These are phyloP conservation scores for Dipus sagitta DNA, from an alignment of 2,797 vertebrate genomes.

Conservation along the genomic window DNA sequence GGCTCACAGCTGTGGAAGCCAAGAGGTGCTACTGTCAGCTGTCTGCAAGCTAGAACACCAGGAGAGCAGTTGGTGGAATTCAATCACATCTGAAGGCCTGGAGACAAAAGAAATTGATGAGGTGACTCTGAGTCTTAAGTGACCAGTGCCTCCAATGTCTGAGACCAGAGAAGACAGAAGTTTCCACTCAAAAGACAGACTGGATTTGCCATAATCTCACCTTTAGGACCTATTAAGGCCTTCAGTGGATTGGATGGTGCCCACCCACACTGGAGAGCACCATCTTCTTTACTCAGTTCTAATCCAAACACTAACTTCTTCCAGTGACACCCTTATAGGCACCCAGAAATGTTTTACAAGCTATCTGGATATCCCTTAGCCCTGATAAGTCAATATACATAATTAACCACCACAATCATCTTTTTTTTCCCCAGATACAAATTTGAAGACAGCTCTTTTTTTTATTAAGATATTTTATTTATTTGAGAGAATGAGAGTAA, in stretches of 20 bases:
- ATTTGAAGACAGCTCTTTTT: not conserved
- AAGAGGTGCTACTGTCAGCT: not conserved
- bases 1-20: not conserved
- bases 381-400: not conserved
- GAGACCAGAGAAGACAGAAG: not conserved
- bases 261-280: not conserved
- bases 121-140: not conserved
- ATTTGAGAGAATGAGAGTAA: no score
- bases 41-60: not conserved
- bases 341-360: not conserved
- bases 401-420: not conserved
- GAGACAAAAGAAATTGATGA: not conserved
- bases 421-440: not conserved
- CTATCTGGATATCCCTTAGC: not conserved
- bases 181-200: not conserved
- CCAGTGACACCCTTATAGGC: not conserved
- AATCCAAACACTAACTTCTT: not conserved
- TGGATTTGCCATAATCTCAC: not conserved
- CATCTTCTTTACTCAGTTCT: not conserved
- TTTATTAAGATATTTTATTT: no score
- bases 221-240: not conserved
- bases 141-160: not conserved
- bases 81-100: not conserved
- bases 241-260: not conserved
- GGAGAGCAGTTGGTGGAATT: not conserved